These are phyloP conservation scores for Tachycineta bicolor DNA, from an alignment of 2,113 vertebrate species.

Conservation along the genomic window DNA sequence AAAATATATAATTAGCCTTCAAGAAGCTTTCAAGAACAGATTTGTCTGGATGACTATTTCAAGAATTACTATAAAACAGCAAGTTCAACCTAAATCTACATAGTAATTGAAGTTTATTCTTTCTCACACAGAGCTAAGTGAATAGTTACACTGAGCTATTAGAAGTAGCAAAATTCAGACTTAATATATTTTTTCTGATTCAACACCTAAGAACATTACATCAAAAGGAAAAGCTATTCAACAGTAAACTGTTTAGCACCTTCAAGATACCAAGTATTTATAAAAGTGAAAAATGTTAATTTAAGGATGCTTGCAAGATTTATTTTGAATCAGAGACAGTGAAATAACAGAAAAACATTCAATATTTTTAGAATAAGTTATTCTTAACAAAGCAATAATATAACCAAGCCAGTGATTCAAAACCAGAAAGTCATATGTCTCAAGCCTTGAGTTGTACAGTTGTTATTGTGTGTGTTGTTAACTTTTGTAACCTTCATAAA, in stretches of 20 bases:
- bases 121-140: not conserved
- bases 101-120: not conserved
- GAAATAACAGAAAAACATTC: not conserved
- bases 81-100: not conserved
- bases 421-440: not conserved
- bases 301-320: not conserved
- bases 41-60: not conserved
- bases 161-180: not conserved
- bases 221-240: not conserved
- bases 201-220: not conserved
- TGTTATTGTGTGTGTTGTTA: not conserved
- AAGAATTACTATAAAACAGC: not conserved
- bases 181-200: not conserved
- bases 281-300: not conserved
- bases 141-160: not conserved
- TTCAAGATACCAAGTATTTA: not conserved
- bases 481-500: not conserved
- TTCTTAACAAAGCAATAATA: not conserved
- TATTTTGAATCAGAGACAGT: not conserved
- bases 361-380: not conserved
- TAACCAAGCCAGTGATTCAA: not conserved
- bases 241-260: not conserved
- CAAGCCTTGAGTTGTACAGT: not conserved
- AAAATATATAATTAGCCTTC: not conserved
- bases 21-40: conserved; percentile 6